These are phyloP conservation scores for Tromatobia lineatoria DNA, from an alignment of 2,888 invertebrate genomes.

Conservation along the genomic window DNA sequence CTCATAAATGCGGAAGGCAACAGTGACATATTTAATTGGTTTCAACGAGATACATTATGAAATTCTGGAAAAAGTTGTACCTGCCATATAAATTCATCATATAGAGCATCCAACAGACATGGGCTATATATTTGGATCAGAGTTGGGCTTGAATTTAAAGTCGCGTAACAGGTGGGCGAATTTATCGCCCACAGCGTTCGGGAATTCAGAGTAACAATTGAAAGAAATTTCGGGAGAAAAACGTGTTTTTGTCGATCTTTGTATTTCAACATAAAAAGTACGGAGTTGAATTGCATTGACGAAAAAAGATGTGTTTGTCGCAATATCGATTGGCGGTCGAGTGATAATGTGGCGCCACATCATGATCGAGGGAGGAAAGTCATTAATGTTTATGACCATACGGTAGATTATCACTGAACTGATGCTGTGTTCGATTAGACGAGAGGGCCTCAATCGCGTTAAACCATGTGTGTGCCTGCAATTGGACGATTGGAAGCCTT, in stretches of 20 bases:
- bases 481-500: constrained; percentile 41
- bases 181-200: not conserved
- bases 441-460: constrained; percentile 22
- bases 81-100: not conserved
- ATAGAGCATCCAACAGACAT: not conserved
- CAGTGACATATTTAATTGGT: constrained; percentile 1
- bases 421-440: constrained; percentile 56
- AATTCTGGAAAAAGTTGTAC: not conserved
- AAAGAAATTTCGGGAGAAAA: not conserved
- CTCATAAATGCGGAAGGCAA: constrained; percentile 18
- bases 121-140: not conserved
- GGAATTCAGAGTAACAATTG: not conserved
- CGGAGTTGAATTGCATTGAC: not conserved
- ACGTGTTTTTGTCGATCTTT: not conserved
- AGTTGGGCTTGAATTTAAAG: constrained; percentile 22
- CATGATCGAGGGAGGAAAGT: constrained; percentile 40
- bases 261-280: not conserved
- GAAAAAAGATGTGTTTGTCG: not conserved
- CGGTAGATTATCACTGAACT: constrained; percentile 47
- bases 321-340: constrained; percentile 9
- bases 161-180: constrained; percentile 20
- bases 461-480: constrained; percentile 21
- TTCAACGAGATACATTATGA: not conserved
- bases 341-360: constrained; percentile 24
- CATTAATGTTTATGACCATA: constrained; percentile 55